Percentiles rank a stretch among this genome's conserved stretches.
These are phyloP conservation scores for Loxodonta africana DNA, from an alignment of 2,113 vertebrate species.

Conservation along the genomic window DNA sequence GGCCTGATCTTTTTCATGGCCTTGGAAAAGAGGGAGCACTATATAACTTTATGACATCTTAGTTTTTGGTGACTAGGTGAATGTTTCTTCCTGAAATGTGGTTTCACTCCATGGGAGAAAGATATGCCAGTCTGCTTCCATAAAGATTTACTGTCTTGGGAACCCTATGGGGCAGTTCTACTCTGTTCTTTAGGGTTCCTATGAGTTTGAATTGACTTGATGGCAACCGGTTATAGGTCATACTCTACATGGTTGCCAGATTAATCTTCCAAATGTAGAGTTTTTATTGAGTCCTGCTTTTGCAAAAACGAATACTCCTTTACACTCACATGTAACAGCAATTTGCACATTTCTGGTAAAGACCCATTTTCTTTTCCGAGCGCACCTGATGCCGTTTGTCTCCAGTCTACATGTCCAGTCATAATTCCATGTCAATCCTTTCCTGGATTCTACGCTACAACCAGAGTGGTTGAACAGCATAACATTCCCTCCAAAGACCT, in stretches of 20 bases:
- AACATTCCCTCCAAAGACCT: neutral
- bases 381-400: neutral
- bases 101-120: too few species aligned
- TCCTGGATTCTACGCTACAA: neutral
- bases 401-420: neutral
- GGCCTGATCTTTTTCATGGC: neutral
- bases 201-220: too few species aligned
- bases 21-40: neutral
- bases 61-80: neutral
- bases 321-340: neutral
- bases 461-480: neutral
- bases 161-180: too few species aligned
- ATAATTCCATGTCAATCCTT: neutral
- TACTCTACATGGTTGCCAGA: neutral
- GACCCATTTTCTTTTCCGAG: neutral
- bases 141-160: too few species aligned
- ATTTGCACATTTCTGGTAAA: neutral
- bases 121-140: neutral
- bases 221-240: neutral
- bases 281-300: conserved; percentile 8
- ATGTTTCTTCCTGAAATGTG: conserved; percentile 15
- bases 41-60: neutral
- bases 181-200: too few species aligned
- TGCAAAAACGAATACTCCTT: neutral
- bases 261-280: neutral